Evolutionary conservation across 2,888 invertebrate genomes (phyloP).

Genomic region (Trypoxylon attenuatum): DNA sequence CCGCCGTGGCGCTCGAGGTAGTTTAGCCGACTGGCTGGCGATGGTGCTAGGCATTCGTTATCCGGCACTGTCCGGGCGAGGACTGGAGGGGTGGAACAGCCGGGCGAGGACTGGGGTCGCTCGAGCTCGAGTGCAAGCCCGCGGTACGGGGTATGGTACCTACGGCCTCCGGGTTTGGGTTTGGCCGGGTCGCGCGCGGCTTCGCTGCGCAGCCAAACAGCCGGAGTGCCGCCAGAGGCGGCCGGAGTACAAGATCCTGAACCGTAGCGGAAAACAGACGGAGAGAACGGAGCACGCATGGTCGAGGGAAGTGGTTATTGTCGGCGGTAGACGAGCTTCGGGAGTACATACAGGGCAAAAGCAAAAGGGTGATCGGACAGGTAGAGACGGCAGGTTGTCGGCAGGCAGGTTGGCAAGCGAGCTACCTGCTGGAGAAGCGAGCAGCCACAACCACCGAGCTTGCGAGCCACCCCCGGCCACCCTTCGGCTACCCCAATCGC

Average conservation of each 20-base stretch:
- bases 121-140: slow-evolving; percentile 61
- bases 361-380: neutral
- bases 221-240: slow-evolving; percentile 25
- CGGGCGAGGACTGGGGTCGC: too few species aligned
- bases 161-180: slow-evolving; percentile 63
- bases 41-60: slow-evolving; percentile 12
- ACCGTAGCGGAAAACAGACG: slow-evolving; percentile 6
- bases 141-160: too few species aligned
- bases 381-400: neutral
- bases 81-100: slow-evolving; percentile 53
- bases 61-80: slow-evolving; percentile 43
- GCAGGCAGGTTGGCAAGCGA: slow-evolving; percentile 18
- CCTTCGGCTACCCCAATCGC: slow-evolving; percentile 24
- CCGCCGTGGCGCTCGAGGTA: too few species aligned
- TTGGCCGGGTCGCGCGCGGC: slow-evolving; percentile 65
- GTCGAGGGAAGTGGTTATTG: slow-evolving; percentile 3
- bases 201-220: slow-evolving; percentile 56
- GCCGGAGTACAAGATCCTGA: neutral
- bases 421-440: slow-evolving; percentile 13
- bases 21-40: too few species aligned
- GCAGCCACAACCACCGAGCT: slow-evolving; percentile 42
- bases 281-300: slow-evolving; percentile 9
- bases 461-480: slow-evolving; percentile 37
- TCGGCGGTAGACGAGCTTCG: neutral
- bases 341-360: neutral